Evolutionary conservation across 92 coral and sea anemone genomes (phyloP).

Genomic region (Meandrina meandrites): DNA sequence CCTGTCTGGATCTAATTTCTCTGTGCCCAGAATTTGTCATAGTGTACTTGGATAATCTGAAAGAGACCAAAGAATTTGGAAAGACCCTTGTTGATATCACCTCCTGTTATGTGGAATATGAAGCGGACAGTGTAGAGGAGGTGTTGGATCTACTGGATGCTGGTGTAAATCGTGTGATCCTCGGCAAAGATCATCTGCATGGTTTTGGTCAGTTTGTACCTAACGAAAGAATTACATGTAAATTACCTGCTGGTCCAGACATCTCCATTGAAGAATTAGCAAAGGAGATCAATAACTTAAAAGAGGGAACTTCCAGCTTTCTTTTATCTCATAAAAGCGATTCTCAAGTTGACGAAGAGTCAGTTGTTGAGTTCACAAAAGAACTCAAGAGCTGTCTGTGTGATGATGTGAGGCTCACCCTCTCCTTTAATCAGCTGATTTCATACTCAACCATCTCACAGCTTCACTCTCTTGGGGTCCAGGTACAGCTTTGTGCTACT

Average conservation of each 20-base stretch:
- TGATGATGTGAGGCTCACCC: slow-evolving; percentile 19
- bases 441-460: slow-evolving; percentile 25
- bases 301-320: not conserved
- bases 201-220: slow-evolving; percentile 1
- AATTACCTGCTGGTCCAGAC: not conserved
- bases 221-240: slow-evolving; percentile 10
- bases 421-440: slow-evolving; percentile 5
- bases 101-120: slow-evolving; percentile 26
- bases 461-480: slow-evolving; percentile 40
- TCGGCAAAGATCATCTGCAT: slow-evolving; percentile 6
- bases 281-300: not conserved
- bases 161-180: slow-evolving; percentile 30
- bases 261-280: not conserved
- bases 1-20: slow-evolving; percentile 9
- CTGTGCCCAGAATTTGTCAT: slow-evolving; percentile 43
- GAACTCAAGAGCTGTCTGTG: slow-evolving; percentile 23
- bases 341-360: not conserved
- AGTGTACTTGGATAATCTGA: slow-evolving; percentile 21
- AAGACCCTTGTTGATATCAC: slow-evolving; percentile 5
- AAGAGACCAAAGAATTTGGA: slow-evolving; percentile 29
- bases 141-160: slow-evolving; percentile 34
- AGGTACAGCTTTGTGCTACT: slow-evolving; percentile 28
- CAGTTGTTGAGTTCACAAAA: slow-evolving; percentile 2
- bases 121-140: slow-evolving; percentile 13
- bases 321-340: not conserved